Evolutionary conservation across 2,888 invertebrate species (phyloP), one percentile per base, ranked within the genome.

Genomic region (Aspidiotus destructor): DNA sequence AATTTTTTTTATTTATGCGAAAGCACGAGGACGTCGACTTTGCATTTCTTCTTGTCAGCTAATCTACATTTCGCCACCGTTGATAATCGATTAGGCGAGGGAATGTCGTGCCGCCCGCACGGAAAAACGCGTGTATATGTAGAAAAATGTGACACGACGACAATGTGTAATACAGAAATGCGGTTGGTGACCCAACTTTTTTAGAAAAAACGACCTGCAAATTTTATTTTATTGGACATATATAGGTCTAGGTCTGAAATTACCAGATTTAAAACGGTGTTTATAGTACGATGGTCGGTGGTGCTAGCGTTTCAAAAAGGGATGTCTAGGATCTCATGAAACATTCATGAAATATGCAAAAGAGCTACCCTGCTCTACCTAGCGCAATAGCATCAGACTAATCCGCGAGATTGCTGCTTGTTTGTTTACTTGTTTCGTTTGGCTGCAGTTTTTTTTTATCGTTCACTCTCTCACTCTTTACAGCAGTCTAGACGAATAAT

Each of bases 291-390:
- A 68, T 61, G 60, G 68, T 68, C 61, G 68, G 54, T 60, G 44
- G 60, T n/a, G 64, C 57, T 11, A 54, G 62, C 41, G 57, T 67
- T 55, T 53, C 63, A 55, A 60, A 64, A 60, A 68, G 69, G 68
- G 70, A 55, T 69, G 70, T 68, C 65, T 69, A 67, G 61, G 69
- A 64, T 67, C 71, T 72, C 70, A 71, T 71, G 71, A 71, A 71
- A 70, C 70, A 71, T 71, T 70, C 71, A 71, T 71, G 71, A 71
- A 71, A 70, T 71, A 71, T 71, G 71, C 71, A 71, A 70, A 71
- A 71, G 70, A 64, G 70, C 67, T 61, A 15, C 69, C 69, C 63
- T 61, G 69, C 69, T 62, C 63, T 64, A 60, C 54, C 53, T 65
- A 65, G 63, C 71, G 71, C 68, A 62, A 60, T 64, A 70, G 70